phyloP scores from a whole-genome alignment of 2,113 vertebrate species.

The Lipophrys pholis region DNA sequence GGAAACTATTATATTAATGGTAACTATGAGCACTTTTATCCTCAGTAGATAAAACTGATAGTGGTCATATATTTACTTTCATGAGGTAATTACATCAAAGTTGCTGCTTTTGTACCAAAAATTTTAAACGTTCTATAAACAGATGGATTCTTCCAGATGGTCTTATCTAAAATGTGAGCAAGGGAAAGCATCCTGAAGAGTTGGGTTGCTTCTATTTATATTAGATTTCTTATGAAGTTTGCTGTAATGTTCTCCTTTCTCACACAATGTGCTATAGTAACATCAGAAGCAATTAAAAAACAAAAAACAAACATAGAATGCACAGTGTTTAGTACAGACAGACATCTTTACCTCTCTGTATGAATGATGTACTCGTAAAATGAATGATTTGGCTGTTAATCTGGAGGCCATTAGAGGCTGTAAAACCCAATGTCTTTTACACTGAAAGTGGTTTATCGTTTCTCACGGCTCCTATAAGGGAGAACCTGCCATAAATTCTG shows the following conservation, averaged over 20 bases:
- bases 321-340: neutral
- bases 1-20: conserved; percentile 15
- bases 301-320: neutral
- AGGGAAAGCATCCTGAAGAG: neutral
- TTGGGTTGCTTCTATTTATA: conserved; percentile 9
- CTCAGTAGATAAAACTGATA: neutral
- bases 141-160: too few relatives aligned
- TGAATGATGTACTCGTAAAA: conserved; percentile 23
- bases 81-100: neutral
- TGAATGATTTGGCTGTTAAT: conserved; percentile 20
- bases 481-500: neutral
- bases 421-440: conserved; percentile 37
- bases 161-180: neutral
- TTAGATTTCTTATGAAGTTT: too few relatives aligned
- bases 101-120: neutral
- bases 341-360: neutral
- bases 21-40: neutral
- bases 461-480: neutral
- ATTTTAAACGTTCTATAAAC: too few relatives aligned
- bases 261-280: neutral
- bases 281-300: neutral
- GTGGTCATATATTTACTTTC: neutral
- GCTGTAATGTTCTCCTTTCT: conserved; percentile 8
- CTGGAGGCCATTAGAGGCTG: conserved; percentile 2
- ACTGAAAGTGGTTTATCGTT: conserved; percentile 9